Percentiles rank a stretch among this genome's conserved stretches.
These are phyloP conservation scores for Ceyx margarethae DNA, from an alignment of 2,113 vertebrate genomes.

Conservation along the genomic window DNA sequence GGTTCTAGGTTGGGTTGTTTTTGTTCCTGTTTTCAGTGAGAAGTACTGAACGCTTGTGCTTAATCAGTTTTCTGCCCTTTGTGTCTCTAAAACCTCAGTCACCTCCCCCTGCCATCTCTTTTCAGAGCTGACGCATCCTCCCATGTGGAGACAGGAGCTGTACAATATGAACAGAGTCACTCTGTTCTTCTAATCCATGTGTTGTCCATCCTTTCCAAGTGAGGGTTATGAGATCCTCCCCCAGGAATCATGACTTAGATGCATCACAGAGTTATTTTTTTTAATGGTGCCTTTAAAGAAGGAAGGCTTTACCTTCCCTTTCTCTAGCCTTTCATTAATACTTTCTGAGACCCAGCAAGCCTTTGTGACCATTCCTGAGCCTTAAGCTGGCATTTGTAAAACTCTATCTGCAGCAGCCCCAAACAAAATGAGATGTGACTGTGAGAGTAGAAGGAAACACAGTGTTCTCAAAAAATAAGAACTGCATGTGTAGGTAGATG, in stretches of 20 bases:
- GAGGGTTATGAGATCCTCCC: neutral
- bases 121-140: neutral
- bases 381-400: neutral
- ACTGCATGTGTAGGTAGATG: fast-evolving
- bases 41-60: neutral
- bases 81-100: neutral
- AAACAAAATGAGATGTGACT: neutral
- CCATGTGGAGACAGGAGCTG: neutral
- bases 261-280: neutral
- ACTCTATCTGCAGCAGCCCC: neutral
- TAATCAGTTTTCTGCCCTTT: neutral
- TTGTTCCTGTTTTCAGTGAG: neutral
- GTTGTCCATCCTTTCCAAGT: neutral
- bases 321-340: neutral
- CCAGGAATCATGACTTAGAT: neutral
- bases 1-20: neutral
- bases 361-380: neutral
- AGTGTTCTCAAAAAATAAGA: fast-evolving
- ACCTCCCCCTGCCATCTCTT: neutral
- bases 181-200: neutral
- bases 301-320: neutral
- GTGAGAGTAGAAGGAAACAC: neutral
- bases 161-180: neutral
- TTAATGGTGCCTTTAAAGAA: neutral
- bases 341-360: neutral